Evolutionary conservation across 2,888 invertebrate genomes (phyloP).

Genomic region (Leptarthrus brevirostris): DNA sequence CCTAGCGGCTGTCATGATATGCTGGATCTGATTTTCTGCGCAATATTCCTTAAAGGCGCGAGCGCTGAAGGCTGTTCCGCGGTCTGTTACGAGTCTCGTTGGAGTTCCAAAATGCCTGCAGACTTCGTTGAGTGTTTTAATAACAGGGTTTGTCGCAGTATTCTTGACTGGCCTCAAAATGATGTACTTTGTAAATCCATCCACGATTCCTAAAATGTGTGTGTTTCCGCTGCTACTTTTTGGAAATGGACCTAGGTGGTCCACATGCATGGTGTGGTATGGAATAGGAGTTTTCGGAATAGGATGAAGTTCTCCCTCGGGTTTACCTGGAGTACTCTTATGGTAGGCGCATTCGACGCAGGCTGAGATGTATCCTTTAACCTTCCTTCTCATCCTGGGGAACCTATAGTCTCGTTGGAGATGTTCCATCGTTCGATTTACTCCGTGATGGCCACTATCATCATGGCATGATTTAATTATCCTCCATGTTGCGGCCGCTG

Average conservation of each 20-base stretch:
- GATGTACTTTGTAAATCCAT: conserved; percentile 25
- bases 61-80: conserved; percentile 28
- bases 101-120: conserved; percentile 17
- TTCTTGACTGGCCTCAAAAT: neutral
- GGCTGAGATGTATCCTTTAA: conserved; percentile 46
- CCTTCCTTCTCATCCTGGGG: conserved; percentile 31
- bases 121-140: neutral
- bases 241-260: conserved; percentile 39
- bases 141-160: neutral
- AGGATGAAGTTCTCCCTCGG: no score
- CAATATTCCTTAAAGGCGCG: neutral
- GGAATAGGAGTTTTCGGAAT: conserved; percentile 13
- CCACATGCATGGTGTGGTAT: conserved; percentile 1
- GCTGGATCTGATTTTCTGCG: no score
- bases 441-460: conserved; percentile 48
- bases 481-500: conserved; percentile 22
- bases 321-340: no score
- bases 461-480: conserved; percentile 49
- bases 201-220: neutral
- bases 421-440: conserved; percentile 47
- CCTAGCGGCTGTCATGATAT: no score
- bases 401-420: conserved; percentile 50
- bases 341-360: conserved; percentile 11
- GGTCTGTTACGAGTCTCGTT: neutral
- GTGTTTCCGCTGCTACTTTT: neutral